These are phyloP conservation scores for Spea multiplicata DNA, from an alignment of 2,113 vertebrate genomes.

Conservation along the genomic window DNA sequence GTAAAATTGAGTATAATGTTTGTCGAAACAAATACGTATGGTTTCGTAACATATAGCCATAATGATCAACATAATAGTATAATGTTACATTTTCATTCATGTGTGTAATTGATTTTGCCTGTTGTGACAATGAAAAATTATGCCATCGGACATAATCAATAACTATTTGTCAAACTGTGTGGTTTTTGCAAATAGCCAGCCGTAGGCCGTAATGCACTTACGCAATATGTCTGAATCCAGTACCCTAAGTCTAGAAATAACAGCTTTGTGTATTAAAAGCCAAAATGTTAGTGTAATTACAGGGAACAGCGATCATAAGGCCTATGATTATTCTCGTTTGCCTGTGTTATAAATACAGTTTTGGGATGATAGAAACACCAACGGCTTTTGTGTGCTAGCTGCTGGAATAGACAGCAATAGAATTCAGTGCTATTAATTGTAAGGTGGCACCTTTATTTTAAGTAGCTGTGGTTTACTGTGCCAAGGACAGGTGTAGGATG, in stretches of 20 bases:
- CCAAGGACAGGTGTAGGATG: constrained; percentile 7
- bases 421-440: constrained; percentile 61
- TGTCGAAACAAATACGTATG: no score
- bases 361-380: constrained; percentile 56
- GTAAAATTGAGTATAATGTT: no score
- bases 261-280: constrained; percentile 12
- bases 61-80: no score
- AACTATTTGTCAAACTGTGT: constrained; percentile 1
- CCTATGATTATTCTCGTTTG: constrained; percentile 54
- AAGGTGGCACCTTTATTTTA: constrained; percentile 54
- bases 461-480: constrained; percentile 54
- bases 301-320: constrained; percentile 53
- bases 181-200: background rate
- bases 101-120: background rate
- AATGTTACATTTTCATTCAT: background rate
- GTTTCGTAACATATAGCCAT: no score
- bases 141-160: background rate
- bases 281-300: constrained; percentile 35
- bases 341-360: constrained; percentile 59
- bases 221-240: background rate
- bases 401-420: constrained; percentile 56
- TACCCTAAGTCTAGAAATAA: background rate
- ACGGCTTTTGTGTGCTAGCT: constrained; percentile 56
- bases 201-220: background rate
- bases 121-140: constrained; percentile 5